A percentile compares a stretch with the other conserved stretches of the same genome.
Conservation (phyloP, 2,113 vertebrate genomes). For the Amphiprion ocellaris region DNA sequence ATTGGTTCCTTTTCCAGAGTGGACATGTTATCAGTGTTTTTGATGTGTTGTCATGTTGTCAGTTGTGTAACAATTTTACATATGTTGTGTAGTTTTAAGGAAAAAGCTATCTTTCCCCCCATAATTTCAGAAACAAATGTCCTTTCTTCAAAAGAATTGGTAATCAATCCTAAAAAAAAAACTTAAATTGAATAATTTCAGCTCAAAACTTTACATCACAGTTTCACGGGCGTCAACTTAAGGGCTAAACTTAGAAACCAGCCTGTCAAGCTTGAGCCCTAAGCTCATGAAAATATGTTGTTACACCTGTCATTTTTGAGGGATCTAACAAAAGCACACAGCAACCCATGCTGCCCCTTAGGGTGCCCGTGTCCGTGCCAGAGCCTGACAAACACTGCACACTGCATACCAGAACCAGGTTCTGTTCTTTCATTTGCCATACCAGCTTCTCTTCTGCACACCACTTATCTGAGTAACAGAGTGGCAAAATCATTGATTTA, state of each 20-base stretch:
- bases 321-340: conserved; percentile 38
- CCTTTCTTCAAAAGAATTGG: neutral
- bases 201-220: neutral
- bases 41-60: neutral
- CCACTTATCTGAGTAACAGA: neutral
- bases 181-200: neutral
- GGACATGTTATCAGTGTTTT: neutral
- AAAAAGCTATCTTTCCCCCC: neutral
- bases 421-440: conserved; percentile 27
- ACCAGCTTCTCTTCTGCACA: neutral
- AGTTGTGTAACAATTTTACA: neutral
- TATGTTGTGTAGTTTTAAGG: neutral
- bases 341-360: conserved; percentile 9
- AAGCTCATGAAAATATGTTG: conserved; percentile 25
- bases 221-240: neutral
- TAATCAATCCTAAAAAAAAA: neutral
- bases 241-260: neutral
- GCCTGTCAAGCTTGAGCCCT: neutral
- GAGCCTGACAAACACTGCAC: conserved; percentile 21
- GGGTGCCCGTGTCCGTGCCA: conserved; percentile 17
- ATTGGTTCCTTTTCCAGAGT: neutral
- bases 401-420: conserved; percentile 28
- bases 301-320: conserved; percentile 34
- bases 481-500: neutral
- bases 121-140: neutral